Conservation (phyloP, 2,888 invertebrate species). For the Tenodera sinensis region DNA sequence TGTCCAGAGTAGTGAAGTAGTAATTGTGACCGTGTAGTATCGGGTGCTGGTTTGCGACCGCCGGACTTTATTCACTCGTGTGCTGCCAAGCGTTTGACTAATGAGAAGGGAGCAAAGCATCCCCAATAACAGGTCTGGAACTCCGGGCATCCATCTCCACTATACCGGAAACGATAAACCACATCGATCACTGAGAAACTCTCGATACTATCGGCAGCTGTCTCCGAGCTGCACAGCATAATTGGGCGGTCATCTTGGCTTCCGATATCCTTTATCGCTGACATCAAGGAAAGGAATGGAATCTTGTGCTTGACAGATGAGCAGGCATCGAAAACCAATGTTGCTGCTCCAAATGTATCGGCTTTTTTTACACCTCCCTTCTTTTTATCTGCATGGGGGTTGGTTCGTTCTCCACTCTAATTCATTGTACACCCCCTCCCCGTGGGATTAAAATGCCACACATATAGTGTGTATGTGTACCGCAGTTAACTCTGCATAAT, state of each 20-base stretch:
- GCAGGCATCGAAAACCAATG: neutral
- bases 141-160: neutral
- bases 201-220: neutral
- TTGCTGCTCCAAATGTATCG: neutral
- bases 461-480: no score
- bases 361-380: no score
- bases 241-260: neutral
- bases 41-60: no score
- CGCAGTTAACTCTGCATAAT: neutral
- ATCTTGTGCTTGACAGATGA: neutral
- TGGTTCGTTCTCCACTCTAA: neutral
- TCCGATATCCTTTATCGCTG: neutral
- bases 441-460: neutral
- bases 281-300: neutral
- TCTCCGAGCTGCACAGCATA: neutral
- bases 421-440: no score
- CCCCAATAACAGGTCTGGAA: no score
- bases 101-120: no score
- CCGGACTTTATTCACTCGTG: no score
- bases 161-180: neutral
- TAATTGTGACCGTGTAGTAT: no score
- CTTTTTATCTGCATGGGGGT: no score
- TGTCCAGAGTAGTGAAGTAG: no score
- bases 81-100: no score
- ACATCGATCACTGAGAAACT: neutral